These are phyloP conservation scores for Amorpha juglandis DNA, from an alignment of 2,888 invertebrate species.

Conservation along the genomic window DNA sequence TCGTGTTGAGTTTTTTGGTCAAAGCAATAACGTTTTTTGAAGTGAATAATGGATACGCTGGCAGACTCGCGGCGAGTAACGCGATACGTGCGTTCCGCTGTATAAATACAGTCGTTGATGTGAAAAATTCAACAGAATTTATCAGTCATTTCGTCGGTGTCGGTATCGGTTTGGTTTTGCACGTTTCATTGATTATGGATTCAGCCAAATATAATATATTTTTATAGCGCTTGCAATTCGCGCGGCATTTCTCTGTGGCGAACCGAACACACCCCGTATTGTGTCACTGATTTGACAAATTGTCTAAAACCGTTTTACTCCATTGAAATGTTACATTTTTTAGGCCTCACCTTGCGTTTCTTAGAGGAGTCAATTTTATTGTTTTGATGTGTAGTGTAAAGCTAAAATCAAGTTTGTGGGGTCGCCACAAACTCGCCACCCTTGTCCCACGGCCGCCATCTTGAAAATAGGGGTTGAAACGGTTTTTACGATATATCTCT, in stretches of 20 bases:
- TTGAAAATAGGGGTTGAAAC: too few relatives aligned
- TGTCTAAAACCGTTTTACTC: background rate
- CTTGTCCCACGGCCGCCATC: too few relatives aligned
- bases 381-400: too few relatives aligned
- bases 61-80: slow-evolving; percentile 58
- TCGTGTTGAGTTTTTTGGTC: slow-evolving; percentile 52
- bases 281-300: slow-evolving; percentile 12
- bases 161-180: slow-evolving; percentile 53
- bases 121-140: slow-evolving; percentile 73
- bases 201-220: slow-evolving; percentile 31
- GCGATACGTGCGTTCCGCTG: slow-evolving; percentile 62
- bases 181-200: slow-evolving; percentile 39
- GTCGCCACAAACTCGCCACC: too few relatives aligned
- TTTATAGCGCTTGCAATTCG: slow-evolving; percentile 7
- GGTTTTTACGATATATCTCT: too few relatives aligned
- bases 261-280: background rate
- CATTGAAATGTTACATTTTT: too few relatives aligned
- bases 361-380: too few relatives aligned
- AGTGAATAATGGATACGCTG: slow-evolving; percentile 66
- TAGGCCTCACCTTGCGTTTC: too few relatives aligned
- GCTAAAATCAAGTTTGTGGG: too few relatives aligned
- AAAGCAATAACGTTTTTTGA: slow-evolving; percentile 68
- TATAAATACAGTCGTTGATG: slow-evolving; percentile 76
- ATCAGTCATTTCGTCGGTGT: slow-evolving; percentile 59
- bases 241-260: background rate